These are phyloP conservation scores for Formicarius rufipectus DNA, from an alignment of 2,113 vertebrate species.

Conservation along the genomic window DNA sequence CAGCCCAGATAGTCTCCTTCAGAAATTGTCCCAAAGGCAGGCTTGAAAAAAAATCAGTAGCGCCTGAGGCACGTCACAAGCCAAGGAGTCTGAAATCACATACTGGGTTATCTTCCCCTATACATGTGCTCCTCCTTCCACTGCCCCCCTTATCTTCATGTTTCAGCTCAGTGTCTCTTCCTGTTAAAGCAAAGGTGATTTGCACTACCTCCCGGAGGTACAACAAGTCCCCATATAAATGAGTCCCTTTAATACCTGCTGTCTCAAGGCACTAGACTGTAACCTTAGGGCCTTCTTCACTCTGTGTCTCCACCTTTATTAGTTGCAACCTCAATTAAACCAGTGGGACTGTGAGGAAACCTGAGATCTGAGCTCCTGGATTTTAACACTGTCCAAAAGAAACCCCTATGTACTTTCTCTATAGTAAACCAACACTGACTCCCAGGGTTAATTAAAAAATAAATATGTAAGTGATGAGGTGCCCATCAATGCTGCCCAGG, in stretches of 20 bases:
- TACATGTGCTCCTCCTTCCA: too few species aligned
- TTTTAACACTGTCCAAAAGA: neutral
- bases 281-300: conserved; percentile 24
- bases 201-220: neutral
- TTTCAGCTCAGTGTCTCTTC: neutral
- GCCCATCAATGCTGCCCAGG: neutral
- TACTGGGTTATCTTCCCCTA: neutral
- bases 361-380: neutral
- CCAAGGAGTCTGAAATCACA: neutral
- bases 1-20: neutral
- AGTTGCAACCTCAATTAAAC: conserved; percentile 11
- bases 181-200: neutral
- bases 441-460: neutral
- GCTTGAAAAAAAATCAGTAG: neutral
- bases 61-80: neutral
- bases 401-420: neutral
- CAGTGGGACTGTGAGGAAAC: neutral
- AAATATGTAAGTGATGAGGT: neutral
- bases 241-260: neutral
- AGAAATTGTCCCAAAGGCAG: neutral
- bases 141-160: neutral
- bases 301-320: neutral
- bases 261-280: neutral
- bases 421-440: neutral
- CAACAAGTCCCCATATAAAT: neutral